phyloP scores from a whole-genome alignment of 2,888 invertebrate species.

The Craniophora ligustri region DNA sequence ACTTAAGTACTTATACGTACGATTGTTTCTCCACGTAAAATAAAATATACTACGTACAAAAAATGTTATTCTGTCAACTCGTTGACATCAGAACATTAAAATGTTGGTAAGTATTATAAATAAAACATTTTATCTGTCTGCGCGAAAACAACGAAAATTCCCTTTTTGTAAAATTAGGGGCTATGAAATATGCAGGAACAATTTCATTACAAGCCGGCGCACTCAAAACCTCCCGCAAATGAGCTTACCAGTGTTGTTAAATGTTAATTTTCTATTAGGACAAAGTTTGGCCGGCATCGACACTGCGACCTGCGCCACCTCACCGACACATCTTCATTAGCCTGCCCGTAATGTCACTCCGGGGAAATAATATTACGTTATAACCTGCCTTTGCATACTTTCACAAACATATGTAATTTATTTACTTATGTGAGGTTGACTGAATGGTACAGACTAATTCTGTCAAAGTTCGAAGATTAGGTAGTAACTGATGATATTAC shows the following conservation, averaged over 20 bases:
- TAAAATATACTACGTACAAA: too few species aligned
- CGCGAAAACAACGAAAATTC: constrained; percentile 18
- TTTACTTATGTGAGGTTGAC: not conserved
- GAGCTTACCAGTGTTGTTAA: constrained; percentile 41
- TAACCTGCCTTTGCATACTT: constrained; percentile 49
- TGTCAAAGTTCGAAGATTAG: not conserved
- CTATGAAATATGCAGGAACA: constrained; percentile 44
- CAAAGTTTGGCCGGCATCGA: constrained; percentile 58
- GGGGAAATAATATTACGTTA: constrained; percentile 71
- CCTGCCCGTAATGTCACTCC: constrained; percentile 70
- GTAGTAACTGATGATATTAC: not conserved
- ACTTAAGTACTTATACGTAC: too few species aligned
- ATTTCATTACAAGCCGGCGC: constrained; percentile 35
- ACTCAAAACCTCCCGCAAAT: constrained; percentile 31
- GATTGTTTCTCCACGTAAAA: too few species aligned
- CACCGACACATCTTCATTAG: constrained; percentile 81
- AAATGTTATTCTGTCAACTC: not conserved
- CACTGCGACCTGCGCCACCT: constrained; percentile 66
- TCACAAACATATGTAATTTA: constrained; percentile 24
- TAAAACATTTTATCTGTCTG: not conserved
- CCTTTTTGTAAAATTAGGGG: constrained; percentile 45
- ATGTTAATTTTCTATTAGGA: constrained; percentile 59
- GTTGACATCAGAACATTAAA: not conserved
- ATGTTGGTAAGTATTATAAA: not conserved
- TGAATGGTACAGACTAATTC: not conserved